Percentiles rank a stretch among this genome's conserved stretches.
These are phyloP conservation scores for Telmatochromis sp. DNA, from an alignment of 2,113 vertebrate species.

Conservation along the genomic window DNA sequence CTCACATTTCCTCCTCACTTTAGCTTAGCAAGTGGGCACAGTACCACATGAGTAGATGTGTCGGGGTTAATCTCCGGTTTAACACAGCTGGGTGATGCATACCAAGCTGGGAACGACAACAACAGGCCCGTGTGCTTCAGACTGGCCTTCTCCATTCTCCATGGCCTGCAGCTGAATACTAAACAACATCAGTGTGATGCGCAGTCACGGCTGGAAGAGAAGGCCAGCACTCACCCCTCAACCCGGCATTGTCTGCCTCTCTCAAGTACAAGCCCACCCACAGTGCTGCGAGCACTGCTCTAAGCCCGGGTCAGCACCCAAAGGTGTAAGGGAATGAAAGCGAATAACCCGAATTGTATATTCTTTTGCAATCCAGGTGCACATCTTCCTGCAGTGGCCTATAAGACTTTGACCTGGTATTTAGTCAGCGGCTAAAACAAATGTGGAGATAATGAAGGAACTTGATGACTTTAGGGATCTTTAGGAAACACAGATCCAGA, in stretches of 20 bases:
- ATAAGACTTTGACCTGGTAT: background rate
- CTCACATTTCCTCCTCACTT: background rate
- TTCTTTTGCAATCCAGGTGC: background rate
- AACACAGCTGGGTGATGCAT: slow-evolving; percentile 45
- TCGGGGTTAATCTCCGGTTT: slow-evolving; percentile 42
- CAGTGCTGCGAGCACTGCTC: background rate
- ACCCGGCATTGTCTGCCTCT: slow-evolving; percentile 4
- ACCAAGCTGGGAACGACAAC: slow-evolving; percentile 29
- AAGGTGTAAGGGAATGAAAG: slow-evolving; percentile 12
- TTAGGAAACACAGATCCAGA: background rate
- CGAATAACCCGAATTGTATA: background rate
- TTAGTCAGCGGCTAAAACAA: background rate
- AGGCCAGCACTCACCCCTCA: slow-evolving; percentile 18
- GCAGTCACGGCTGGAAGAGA: slow-evolving; percentile 69
- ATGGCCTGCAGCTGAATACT: slow-evolving; percentile 78
- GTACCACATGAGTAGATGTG: background rate
- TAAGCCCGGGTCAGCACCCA: slow-evolving; percentile 45
- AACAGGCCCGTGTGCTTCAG: slow-evolving; percentile 61
- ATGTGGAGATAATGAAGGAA: background rate
- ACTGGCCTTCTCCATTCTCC: slow-evolving; percentile 77
- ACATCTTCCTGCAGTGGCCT: background rate
- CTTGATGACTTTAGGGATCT: background rate
- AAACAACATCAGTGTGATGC: slow-evolving; percentile 72
- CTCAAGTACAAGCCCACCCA: slow-evolving; percentile 33
- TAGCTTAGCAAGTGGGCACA: background rate